Percentiles rank a stretch among this genome's conserved stretches.
These are phyloP conservation scores for Intellagama lesueurii DNA, from an alignment of 2,797 vertebrate species.

Conservation along the genomic window DNA sequence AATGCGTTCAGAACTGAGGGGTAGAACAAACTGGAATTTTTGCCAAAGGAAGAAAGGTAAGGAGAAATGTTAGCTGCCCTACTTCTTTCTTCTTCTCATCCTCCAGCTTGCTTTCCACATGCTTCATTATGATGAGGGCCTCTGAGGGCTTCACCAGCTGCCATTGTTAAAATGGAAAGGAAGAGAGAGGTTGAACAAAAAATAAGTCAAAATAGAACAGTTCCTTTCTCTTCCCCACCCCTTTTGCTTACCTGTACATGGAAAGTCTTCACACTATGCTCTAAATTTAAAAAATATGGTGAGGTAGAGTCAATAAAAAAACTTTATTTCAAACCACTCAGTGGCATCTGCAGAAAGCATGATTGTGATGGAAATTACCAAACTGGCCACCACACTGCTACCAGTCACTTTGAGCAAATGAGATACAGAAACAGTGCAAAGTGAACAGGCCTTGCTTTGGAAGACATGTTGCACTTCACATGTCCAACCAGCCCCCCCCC, in stretches of 20 bases:
- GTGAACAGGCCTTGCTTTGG: not conserved
- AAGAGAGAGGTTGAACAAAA: not conserved
- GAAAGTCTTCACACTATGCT: not conserved
- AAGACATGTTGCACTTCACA: not conserved
- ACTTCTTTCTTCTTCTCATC: not conserved
- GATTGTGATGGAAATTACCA: not conserved
- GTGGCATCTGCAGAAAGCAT: not conserved
- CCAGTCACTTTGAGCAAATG: not conserved
- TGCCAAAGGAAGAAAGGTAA: not conserved
- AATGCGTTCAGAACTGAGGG: no score
- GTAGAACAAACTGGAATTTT: no score
- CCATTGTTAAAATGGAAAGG: not conserved
- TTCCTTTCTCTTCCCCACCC: no score
- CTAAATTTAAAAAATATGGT: no score
- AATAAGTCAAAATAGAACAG: not conserved
- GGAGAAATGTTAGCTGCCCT: not conserved
- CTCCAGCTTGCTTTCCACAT: not conserved
- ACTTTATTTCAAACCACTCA: no score
- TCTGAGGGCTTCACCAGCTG: not conserved
- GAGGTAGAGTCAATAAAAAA: no score
- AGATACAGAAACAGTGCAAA: not conserved
- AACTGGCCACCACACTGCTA: not conserved
- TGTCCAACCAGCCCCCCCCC: no score
- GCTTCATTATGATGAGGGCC: not conserved
- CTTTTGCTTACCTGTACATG: not conserved